Evolutionary conservation across 2,888 invertebrate genomes (phyloP), one percentile per base, ranked within the genome.

Genomic region (Pyrrhosoma nymphula): DNA sequence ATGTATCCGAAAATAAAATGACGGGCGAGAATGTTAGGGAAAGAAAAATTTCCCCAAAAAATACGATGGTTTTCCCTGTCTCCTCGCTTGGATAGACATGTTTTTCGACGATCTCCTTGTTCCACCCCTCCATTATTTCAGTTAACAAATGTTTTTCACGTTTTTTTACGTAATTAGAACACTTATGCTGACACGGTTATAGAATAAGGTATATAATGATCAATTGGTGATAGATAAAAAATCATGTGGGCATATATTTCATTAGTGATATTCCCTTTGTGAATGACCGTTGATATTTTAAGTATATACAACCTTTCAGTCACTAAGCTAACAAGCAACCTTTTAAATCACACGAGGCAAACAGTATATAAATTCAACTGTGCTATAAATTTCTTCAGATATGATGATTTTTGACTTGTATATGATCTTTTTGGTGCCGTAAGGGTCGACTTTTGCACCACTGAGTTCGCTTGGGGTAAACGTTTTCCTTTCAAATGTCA

Each of bases 1-100:
- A 89, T 56, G 89, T 89, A n/a, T 56, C 47, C 55, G 55, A 56
- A 89, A 47, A 89, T 47, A 56, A 89, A 56, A 89, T n/a, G 89
- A 89, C 82, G 35, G 82, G 16, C 14, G 16, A n/a, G 89, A 26
- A 55, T 89, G 14, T 8, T 47, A 20, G n/a, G 89, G 56, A 56
- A 56, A 47, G 89, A 89, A 26, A 55, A 23, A 56, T 56, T 47
- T 89, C 82, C 35, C 30, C 6, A 35, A 35, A 35, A 60, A 82
- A 82, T n/a, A 69, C 69, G 26, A 69, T 69, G 30, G 35, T 82
- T 35, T 6, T 0, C 35, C 82, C 35, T 16, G 35, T 16, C 82
- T 3, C 35, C 35, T 35, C 16, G 1, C 30, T 16, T 2, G 3
- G 82, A 82, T 14, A 18, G 82, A 35, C 30, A 82, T 35, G 82